Evolutionary conservation across 2,888 invertebrate species (phyloP), one percentile per base, ranked within the genome.

Genomic region (Dasypogon diadema): DNA sequence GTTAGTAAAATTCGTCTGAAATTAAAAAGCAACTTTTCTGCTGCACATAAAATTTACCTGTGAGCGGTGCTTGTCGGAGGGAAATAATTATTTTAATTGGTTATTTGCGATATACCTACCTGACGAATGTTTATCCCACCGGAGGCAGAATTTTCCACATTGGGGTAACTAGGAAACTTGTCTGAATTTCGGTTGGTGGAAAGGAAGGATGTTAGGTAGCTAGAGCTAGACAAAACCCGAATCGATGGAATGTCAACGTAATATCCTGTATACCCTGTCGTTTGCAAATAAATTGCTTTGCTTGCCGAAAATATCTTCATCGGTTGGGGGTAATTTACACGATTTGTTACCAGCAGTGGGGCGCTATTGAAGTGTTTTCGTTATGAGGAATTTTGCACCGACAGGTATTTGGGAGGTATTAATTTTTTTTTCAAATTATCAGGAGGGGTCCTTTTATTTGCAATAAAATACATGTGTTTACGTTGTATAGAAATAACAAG

Each of bases 41-140:
- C 16, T 3, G 21, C 16, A 30, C 5, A 37, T 18, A 18, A 42
- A 30, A 12, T 42, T 42, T 42, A 42, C 8, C 30, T 14, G 24
- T 37, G 1, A 22, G 60, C 10, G 12, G 18, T 16, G 37, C 10
- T 12, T 6, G 42, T 3, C n/a, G 8, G 12, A 42, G 2, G 42
- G 42, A 42, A 42, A 42, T 37, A 10, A 60, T 42, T 37, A 60
- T 60, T 60, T 60, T 60, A 60, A 60, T 60, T 60, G 37, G 18
- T 30, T 21, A 42, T 60, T 60, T 60, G 34, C 21, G 12, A 18
- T 37, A 12, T 21, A 18, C 34, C 42, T n/a, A 12, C 42, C 4
- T 18, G 12, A 18, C 14, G 14, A 60, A 34, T 37, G 16, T 60
- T 21, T 51, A 51, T 60, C 37, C 12, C 16, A 60, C 22, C 60